Evolutionary conservation across 2,113 vertebrate species (phyloP).

Genomic region (Sisor rabdophorus): DNA sequence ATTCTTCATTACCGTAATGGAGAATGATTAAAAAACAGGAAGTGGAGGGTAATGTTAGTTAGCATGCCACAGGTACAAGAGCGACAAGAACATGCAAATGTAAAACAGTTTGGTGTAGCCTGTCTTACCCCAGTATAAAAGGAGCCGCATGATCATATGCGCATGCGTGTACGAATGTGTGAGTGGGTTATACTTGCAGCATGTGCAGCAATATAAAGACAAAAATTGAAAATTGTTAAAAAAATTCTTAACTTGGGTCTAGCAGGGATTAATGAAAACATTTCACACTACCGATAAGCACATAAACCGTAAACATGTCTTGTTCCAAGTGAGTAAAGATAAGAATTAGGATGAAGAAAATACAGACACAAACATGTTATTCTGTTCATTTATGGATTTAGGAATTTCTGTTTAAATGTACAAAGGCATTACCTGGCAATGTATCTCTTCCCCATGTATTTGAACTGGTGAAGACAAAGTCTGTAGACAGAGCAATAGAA

Average conservation of each 20-base stretch:
- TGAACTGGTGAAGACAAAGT: conserved; percentile 96
- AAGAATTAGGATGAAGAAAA: neutral
- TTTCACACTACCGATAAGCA: neutral
- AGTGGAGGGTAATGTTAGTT: neutral
- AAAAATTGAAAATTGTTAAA: conserved; percentile 24
- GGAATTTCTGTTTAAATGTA: neutral
- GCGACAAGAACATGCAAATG: conserved; percentile 20
- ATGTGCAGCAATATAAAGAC: conserved; percentile 15
- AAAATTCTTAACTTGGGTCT: neutral
- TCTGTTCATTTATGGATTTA: neutral
- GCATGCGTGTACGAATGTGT: neutral
- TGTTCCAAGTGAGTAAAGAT: neutral
- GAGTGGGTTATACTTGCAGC: conserved; percentile 29
- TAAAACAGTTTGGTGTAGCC: conserved; percentile 18
- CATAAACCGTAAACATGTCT: neutral
- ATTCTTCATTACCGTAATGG: neutral
- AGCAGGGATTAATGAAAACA: neutral
- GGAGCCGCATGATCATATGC: conserved; percentile 55
- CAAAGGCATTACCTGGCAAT: conserved; percentile 88
- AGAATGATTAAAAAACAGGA: neutral
- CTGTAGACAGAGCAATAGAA: conserved; percentile 62
- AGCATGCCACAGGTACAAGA: neutral
- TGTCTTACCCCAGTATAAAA: conserved; percentile 90
- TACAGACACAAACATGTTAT: neutral
- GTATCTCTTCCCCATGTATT: conserved; percentile 96